Percentiles rank a stretch among this genome's conserved stretches.
These are phyloP conservation scores for Eupleurogrammus muticus DNA, from an alignment of 2,797 vertebrate species.

Conservation along the genomic window DNA sequence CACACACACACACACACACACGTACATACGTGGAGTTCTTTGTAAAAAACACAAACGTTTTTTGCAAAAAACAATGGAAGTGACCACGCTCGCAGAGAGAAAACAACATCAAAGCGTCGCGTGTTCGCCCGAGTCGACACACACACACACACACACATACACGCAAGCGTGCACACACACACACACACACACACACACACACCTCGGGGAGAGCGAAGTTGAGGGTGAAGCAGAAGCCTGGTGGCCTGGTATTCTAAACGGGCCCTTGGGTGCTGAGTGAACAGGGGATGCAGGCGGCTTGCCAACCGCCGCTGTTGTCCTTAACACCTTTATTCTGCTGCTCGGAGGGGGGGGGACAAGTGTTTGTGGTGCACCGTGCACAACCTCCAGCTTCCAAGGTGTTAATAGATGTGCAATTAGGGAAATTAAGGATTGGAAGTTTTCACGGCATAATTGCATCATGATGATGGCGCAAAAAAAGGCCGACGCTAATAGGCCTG, in stretches of 20 bases:
- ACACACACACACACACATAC: constrained; percentile 12
- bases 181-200: constrained; percentile 12
- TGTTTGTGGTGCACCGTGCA: constrained; percentile 33
- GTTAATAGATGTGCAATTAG: constrained; percentile 62
- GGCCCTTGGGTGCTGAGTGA: constrained; percentile 68
- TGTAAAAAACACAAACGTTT: constrained; percentile 3
- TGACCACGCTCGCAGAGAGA: background rate
- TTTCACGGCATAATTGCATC: constrained; percentile 35
- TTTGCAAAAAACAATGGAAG: constrained; percentile 18
- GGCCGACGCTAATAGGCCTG: background rate
- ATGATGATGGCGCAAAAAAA: constrained; percentile 8
- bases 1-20: constrained; percentile 7
- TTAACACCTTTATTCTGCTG: constrained; percentile 64
- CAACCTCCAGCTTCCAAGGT: constrained; percentile 37
- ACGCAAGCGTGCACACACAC: constrained; percentile 15
- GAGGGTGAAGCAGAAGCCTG: constrained; percentile 47
- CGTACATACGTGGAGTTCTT: background rate
- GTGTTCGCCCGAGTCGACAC: constrained; percentile 41
- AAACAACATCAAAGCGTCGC: constrained; percentile 36
- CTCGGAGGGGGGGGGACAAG: constrained; percentile 25
- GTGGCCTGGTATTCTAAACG: constrained; percentile 60
- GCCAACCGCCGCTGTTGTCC: constrained; percentile 73
- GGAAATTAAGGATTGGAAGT: constrained; percentile 30
- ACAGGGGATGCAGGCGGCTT: constrained; percentile 70
- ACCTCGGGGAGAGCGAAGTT: constrained; percentile 49